Conservation (phyloP, 2,113 vertebrate species). For the Carassius gibelio region DNA sequence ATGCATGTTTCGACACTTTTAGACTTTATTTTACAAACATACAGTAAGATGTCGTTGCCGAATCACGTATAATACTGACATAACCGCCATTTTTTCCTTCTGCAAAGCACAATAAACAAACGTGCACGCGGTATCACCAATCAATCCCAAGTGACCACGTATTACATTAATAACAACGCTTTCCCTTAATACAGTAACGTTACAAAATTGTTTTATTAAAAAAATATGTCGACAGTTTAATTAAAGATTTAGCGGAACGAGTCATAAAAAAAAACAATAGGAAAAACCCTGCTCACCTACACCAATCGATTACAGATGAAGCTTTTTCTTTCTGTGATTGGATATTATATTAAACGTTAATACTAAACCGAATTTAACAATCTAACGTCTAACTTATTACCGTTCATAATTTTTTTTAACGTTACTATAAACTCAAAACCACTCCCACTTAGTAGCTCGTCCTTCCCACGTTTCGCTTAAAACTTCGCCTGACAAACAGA, state of each 20-base stretch:
- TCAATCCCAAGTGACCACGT: not conserved
- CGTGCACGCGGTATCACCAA: not conserved
- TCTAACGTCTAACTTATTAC: not conserved
- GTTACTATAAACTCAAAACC: constrained; percentile 1
- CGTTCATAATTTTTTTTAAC: not conserved
- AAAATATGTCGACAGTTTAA: not conserved
- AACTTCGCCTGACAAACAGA: not conserved
- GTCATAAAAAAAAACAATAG: not conserved
- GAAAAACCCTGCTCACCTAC: not conserved
- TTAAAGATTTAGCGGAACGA: not conserved
- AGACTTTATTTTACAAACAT: not conserved
- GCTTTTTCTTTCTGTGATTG: not conserved
- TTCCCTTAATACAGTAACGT: not conserved
- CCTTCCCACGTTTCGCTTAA: not conserved
- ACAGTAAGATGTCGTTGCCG: not conserved
- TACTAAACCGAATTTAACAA: not conserved
- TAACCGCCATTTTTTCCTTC: not conserved
- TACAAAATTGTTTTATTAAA: not conserved
- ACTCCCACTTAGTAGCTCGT: constrained; percentile 7
- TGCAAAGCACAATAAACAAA: constrained; percentile 7
- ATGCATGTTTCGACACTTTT: not conserved
- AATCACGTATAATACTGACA: not conserved
- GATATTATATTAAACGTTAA: not conserved
- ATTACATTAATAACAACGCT: not conserved
- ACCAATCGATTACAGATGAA: not conserved